Conservation (phyloP, 2,888 invertebrate species). For the Dermolepida albohirtum region DNA sequence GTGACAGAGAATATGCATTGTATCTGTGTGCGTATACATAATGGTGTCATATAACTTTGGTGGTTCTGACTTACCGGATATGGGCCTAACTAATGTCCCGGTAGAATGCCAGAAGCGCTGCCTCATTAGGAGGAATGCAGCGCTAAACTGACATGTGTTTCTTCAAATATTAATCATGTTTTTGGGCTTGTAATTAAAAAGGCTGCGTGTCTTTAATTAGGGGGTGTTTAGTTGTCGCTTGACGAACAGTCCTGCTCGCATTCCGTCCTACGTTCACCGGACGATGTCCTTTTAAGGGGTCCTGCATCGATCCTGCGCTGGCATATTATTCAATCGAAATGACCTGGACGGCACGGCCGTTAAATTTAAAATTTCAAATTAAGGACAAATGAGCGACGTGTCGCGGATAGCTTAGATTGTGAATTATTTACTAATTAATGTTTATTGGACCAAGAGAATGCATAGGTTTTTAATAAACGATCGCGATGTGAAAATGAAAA, state of each 20-base stretch:
- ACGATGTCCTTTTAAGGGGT: slow-evolving; percentile 26
- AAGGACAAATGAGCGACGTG: slow-evolving; percentile 39
- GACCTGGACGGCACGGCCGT: slow-evolving; percentile 8
- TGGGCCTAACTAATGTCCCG: slow-evolving; percentile 60
- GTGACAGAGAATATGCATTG: no score
- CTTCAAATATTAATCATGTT: slow-evolving; percentile 65
- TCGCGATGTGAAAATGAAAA: slow-evolving; percentile 22
- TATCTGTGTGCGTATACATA: neutral
- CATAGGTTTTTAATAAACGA: slow-evolving; percentile 22
- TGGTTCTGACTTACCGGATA: slow-evolving; percentile 56
- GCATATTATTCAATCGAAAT: neutral
- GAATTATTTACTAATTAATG: slow-evolving; percentile 34
- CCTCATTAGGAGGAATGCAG: slow-evolving; percentile 66
- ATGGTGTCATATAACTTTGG: slow-evolving; percentile 47
- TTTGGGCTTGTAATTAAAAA: slow-evolving; percentile 62
- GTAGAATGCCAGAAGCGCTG: slow-evolving; percentile 60
- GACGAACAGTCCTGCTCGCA: slow-evolving; percentile 44
- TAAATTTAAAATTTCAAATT: slow-evolving; percentile 41
- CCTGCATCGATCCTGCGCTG: neutral
- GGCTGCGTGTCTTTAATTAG: slow-evolving; percentile 60
- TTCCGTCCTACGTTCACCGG: slow-evolving; percentile 12
- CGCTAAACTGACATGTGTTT: slow-evolving; percentile 66
- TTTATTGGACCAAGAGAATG: slow-evolving; percentile 28
- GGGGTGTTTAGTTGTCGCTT: slow-evolving; percentile 63
- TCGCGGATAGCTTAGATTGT: slow-evolving; percentile 24